Evolutionary conservation across 2,113 vertebrate species (phyloP).

Genomic region (Scopus umbretta): DNA sequence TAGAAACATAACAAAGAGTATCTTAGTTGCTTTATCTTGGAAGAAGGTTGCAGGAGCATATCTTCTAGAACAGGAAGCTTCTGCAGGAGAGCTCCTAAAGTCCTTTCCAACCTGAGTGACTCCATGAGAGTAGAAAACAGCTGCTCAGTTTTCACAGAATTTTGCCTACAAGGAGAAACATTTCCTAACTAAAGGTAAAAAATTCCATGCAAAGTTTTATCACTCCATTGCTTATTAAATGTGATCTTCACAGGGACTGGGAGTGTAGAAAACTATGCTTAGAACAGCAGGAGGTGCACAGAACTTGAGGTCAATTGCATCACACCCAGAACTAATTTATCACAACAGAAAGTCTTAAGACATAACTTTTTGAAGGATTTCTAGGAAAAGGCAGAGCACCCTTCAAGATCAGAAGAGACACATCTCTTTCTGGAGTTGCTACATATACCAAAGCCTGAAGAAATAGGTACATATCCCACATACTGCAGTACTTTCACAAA

Average conservation of each 20-base stretch:
- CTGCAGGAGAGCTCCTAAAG: neutral
- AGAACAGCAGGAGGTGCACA: accelerated
- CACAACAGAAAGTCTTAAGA: neutral
- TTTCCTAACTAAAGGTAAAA: neutral
- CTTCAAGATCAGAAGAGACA: neutral
- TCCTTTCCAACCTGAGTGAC: neutral
- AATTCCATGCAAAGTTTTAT: neutral
- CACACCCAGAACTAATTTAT: neutral
- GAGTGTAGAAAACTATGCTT: neutral
- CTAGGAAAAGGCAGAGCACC: neutral
- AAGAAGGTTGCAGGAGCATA: neutral
- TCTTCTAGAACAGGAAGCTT: neutral
- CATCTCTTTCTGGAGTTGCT: neutral
- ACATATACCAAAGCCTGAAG: too few relatives aligned
- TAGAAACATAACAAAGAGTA: neutral
- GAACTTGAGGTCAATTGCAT: neutral
- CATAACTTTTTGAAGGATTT: neutral
- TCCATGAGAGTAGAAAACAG: neutral
- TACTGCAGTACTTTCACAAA: neutral
- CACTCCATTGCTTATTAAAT: neutral
- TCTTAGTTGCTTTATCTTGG: neutral
- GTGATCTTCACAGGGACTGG: accelerated
- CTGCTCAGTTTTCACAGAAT: neutral
- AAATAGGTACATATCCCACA: neutral
- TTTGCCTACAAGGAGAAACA: neutral